Percentiles rank a stretch among this genome's conserved stretches.
These are phyloP conservation scores for Temnothorax curvispinosus DNA, from an alignment of 1,140 invertebrate species.

Conservation along the genomic window DNA sequence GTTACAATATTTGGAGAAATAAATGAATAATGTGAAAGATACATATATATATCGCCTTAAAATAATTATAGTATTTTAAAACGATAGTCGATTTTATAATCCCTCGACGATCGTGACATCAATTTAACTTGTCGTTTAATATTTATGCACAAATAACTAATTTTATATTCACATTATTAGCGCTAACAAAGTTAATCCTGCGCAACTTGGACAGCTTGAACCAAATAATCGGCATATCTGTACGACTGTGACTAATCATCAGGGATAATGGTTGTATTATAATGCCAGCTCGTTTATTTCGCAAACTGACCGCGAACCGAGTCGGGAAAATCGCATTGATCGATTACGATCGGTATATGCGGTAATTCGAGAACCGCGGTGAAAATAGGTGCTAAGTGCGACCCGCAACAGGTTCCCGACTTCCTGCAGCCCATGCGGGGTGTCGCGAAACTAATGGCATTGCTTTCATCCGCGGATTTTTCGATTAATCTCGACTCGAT, in stretches of 20 bases:
- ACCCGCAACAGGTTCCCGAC: slow-evolving; percentile 66
- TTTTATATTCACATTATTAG: not conserved
- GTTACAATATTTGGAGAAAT: slow-evolving; percentile 13
- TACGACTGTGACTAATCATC: slow-evolving; percentile 62
- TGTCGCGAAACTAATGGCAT: slow-evolving; percentile 9
- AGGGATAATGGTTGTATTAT: slow-evolving; percentile 37
- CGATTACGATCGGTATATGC: slow-evolving; percentile 64
- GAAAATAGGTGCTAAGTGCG: slow-evolving; percentile 67
- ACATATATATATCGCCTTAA: not conserved
- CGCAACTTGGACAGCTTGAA: not conserved
- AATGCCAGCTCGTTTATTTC: slow-evolving; percentile 37
- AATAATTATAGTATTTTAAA: not conserved
- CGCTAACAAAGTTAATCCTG: not conserved
- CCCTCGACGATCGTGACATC: not conserved
- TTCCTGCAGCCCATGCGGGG: not conserved
- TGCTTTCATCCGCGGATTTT: slow-evolving; percentile 12
- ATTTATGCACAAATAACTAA: slow-evolving; percentile 8
- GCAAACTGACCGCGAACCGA: slow-evolving; percentile 17
- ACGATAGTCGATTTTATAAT: not conserved
- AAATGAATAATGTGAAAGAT: not conserved
- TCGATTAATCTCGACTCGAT: slow-evolving; percentile 5
- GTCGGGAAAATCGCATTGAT: slow-evolving; percentile 13
- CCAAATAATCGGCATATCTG: not conserved
- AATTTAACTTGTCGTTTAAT: not conserved
- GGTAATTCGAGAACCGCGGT: slow-evolving; percentile 64